Evolutionary conservation across 1,140 invertebrate genomes (phyloP), one percentile per base, ranked within the genome.

Genomic region (Laodelphax striatellus): DNA sequence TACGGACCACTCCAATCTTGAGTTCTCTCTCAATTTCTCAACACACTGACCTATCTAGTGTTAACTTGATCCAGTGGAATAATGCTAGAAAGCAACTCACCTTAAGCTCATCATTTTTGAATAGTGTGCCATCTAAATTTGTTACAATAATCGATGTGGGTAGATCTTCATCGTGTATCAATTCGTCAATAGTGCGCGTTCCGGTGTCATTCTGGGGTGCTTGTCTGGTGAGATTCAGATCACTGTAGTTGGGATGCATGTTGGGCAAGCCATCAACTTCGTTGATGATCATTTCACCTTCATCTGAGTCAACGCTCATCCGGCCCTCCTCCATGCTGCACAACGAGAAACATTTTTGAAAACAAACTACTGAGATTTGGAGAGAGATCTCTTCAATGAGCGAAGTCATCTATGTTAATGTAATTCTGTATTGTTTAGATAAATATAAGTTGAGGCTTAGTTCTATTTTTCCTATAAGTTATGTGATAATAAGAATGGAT

Each of bases 121-220:
- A 94, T 60, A 94, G 83, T 62, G 83, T 76, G 57, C 82, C 82
- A 69, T 88, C 84, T 58, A 94, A 82, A 74, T 93, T 93, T 13
- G 91, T 93, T 13, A 94, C 88, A 62, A 94, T 94, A 38, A 95
- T 79, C 41, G 90, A 92, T 60, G 85, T 91, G 22, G 91, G 90
- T 65, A 93, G 76, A 73, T 92, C 88, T 70, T 90, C 88, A 68
- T 86, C 85, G 8, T 79, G 70, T 62, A 82, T 75, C 1, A 81
- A 69, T 65, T 83, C 81, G 46, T 87, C 81, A 60, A 87, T 73
- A 10, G 72, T 74, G 62, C 70, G 71, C 13, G 68, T 62, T 9
- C 66, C 52, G 61, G 70, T 66, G 9, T 66, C 50, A 61, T 71
- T 66, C 34, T 68, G 67, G 38, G 58, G 62, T 67, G 77, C 74